A percentile compares a stretch with the other conserved stretches of the same genome.
Conservation (phyloP, 2,113 vertebrate species). For the Dolichallabes microphthalmus region DNA sequence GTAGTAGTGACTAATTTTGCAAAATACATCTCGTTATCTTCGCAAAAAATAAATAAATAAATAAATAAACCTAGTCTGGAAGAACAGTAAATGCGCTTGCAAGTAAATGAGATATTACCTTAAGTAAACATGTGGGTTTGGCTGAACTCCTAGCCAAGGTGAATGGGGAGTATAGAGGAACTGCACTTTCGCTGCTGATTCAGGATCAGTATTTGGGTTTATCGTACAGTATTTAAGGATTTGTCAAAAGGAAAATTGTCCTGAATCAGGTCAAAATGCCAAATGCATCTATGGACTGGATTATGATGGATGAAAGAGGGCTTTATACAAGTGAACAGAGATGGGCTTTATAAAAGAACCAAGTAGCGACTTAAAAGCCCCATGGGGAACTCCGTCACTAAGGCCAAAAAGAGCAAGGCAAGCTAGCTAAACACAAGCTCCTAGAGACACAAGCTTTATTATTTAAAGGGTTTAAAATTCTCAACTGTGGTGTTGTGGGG, state of each 20-base stretch:
- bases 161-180: slow-evolving; percentile 12
- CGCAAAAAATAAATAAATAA: not conserved
- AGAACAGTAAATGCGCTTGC: slow-evolving; percentile 51
- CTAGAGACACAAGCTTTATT: not conserved
- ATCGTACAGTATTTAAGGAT: not conserved
- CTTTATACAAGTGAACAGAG: slow-evolving; percentile 71
- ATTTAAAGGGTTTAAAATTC: not conserved
- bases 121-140: slow-evolving; percentile 63
- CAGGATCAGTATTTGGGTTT: slow-evolving; percentile 21
- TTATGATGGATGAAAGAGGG: slow-evolving; percentile 61
- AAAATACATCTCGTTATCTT: not conserved
- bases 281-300: slow-evolving; percentile 52
- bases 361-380: slow-evolving; percentile 58
- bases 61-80: slow-evolving; percentile 20
- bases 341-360: slow-evolving; percentile 63
- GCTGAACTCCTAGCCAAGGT: slow-evolving; percentile 60
- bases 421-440: not conserved
- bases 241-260: not conserved
- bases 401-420: not conserved
- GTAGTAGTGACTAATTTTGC: slow-evolving; percentile 13
- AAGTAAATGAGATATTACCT: slow-evolving; percentile 58
- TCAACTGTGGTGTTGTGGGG: not conserved
- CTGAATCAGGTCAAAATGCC: slow-evolving; percentile 6
- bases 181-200: slow-evolving; percentile 21
- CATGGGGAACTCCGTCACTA: not conserved